These are phyloP conservation scores for Ispidina picta DNA, from an alignment of 2,797 vertebrate genomes.

Conservation along the genomic window DNA sequence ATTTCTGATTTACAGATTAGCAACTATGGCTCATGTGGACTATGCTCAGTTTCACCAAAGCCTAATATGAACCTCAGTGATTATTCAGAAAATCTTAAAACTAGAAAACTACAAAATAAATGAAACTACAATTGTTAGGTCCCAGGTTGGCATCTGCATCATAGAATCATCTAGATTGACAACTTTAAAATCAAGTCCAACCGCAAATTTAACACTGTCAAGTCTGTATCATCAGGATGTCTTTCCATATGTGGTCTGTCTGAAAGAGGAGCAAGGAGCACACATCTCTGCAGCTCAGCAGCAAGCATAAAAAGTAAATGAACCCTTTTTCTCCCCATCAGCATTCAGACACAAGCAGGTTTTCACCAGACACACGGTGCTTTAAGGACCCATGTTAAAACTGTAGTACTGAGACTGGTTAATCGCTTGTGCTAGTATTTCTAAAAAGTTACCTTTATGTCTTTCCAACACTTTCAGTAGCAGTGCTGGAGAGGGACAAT, in stretches of 20 bases:
- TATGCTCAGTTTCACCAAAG: not conserved
- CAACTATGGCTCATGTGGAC: not conserved
- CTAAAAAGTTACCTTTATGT: not conserved
- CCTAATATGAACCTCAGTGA: not conserved
- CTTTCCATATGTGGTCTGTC: not conserved
- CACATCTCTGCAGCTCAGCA: not conserved
- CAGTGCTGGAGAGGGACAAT: not conserved
- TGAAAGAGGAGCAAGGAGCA: not conserved
- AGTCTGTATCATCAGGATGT: not conserved
- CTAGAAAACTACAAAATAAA: not conserved
- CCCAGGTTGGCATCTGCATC: not conserved
- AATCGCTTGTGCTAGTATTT: not conserved
- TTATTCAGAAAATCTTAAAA: not conserved
- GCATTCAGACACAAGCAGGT: not conserved
- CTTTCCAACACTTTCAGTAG: not conserved
- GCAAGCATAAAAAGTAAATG: conserved; percentile 31
- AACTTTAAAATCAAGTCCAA: not conserved
- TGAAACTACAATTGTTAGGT: not conserved
- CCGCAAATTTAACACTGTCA: not conserved
- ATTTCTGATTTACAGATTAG: not conserved
- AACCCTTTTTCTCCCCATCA: not conserved
- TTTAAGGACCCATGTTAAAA: not conserved
- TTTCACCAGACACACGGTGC: not conserved
- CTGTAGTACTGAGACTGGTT: not conserved
- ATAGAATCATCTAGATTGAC: not conserved